These are phyloP conservation scores for Microtus ochrogaster DNA, from an alignment of 2,113 vertebrate species.

Conservation along the genomic window DNA sequence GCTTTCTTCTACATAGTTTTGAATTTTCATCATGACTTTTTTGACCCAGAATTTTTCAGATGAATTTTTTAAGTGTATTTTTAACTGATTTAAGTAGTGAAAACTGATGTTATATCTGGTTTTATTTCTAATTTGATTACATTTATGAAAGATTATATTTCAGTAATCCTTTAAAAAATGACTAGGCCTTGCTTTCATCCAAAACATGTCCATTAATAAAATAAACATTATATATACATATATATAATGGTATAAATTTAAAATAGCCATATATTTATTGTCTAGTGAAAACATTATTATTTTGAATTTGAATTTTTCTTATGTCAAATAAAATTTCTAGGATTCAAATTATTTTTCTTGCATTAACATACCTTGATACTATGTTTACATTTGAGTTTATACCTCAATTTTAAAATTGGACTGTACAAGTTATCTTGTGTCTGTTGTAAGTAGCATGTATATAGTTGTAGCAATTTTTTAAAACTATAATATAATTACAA, in stretches of 20 bases:
- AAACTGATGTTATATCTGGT: neutral
- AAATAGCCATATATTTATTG: neutral
- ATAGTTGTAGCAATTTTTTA: neutral
- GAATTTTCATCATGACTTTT: neutral
- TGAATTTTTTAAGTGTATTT: neutral
- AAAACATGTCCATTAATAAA: neutral
- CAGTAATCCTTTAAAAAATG: neutral
- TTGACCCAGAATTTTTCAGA: neutral
- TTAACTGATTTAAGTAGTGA: neutral
- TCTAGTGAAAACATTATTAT: neutral
- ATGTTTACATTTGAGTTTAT: neutral
- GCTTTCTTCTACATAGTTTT: neutral
- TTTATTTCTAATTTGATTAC: neutral
- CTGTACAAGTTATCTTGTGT: neutral
- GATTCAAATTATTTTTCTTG: neutral
- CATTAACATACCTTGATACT: neutral
- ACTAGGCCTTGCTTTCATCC: neutral
- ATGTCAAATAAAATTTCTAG: neutral
- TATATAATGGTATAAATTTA: neutral
- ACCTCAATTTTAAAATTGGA: neutral
- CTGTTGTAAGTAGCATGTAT: neutral
- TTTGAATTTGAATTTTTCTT: neutral
- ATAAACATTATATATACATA: neutral
- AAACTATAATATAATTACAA: neutral
- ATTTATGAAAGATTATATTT: constrained; percentile 26